Conservation (phyloP, 2,113 vertebrate genomes). For the Rhea pennata region DNA sequence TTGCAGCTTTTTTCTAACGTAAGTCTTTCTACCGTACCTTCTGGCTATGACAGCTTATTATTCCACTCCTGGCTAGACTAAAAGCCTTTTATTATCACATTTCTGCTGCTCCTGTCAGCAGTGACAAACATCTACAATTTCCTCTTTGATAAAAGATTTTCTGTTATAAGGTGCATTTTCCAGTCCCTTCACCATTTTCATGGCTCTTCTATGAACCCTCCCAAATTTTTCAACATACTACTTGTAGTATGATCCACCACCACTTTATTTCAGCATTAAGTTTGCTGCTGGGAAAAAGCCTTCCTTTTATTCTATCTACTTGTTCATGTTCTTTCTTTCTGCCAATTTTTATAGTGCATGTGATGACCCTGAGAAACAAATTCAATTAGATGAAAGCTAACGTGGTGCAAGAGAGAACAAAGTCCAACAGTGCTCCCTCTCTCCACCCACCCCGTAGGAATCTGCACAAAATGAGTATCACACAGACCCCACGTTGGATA, state of each 20-base stretch:
- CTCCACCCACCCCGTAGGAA: not conserved
- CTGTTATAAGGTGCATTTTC: conserved; percentile 23
- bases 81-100: conserved; percentile 52
- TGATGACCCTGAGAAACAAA: conserved; percentile 48
- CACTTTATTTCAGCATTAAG: conserved; percentile 18
- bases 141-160: conserved; percentile 39
- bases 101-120: conserved; percentile 61
- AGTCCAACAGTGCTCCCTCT: not conserved
- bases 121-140: conserved; percentile 54
- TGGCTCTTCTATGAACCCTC: conserved; percentile 36
- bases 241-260: not conserved
- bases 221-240: conserved; percentile 19
- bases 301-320: conserved; percentile 48
- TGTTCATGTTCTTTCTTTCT: conserved; percentile 37
- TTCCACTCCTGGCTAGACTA: not conserved
- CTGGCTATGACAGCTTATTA: conserved; percentile 53
- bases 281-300: conserved; percentile 48
- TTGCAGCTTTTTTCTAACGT: conserved; percentile 34
- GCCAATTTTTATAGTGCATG: conserved; percentile 33
- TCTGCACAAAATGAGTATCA: not conserved
- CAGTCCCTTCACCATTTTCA: conserved; percentile 30
- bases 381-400: conserved; percentile 28
- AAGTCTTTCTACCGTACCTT: conserved; percentile 27
- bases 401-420: not conserved
- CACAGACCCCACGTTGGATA: not conserved